Evolutionary conservation across 37 sponge, comb jelly and placozoan genomes (phyloP).

Genomic region (Bolinopsis microptera): DNA sequence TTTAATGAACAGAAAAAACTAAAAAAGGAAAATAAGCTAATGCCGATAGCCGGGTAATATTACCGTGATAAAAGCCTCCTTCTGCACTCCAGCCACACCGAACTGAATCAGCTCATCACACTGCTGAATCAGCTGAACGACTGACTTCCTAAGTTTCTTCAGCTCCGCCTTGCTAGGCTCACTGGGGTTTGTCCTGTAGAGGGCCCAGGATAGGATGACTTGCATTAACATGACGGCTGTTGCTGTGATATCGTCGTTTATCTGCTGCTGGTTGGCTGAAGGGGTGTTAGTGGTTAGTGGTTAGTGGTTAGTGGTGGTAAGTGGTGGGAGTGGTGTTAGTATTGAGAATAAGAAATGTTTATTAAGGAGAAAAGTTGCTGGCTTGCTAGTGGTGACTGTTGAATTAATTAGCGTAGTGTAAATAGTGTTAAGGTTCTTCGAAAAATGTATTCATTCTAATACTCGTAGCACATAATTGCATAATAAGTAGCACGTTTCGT

Average conservation of each 20-base stretch:
- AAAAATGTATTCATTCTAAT: no score
- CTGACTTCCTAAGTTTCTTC: conserved; percentile 53
- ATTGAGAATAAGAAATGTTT: not conserved
- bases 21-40: no score
- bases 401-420: no score
- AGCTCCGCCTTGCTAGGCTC: conserved; percentile 60
- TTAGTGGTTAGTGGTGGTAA: not conserved
- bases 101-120: conserved; percentile 75
- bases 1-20: no score
- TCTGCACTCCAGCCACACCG: conserved; percentile 69
- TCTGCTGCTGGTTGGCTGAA: conserved; percentile 52
- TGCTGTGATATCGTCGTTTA: conserved; percentile 64
- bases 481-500: no score
- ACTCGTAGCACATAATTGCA: no score
- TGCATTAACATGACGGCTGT: conserved; percentile 56
- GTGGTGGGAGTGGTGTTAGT: not conserved
- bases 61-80: conserved; percentile 72
- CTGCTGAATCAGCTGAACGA: conserved; percentile 66
- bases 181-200: conserved; percentile 50
- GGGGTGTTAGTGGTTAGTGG: not conserved
- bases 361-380: not conserved
- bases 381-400: no score
- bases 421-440: no score
- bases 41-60: no score
- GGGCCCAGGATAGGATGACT: conserved; percentile 58